Evolutionary conservation across 2,113 vertebrate genomes (phyloP).

Genomic region (Fregata magnificens): DNA sequence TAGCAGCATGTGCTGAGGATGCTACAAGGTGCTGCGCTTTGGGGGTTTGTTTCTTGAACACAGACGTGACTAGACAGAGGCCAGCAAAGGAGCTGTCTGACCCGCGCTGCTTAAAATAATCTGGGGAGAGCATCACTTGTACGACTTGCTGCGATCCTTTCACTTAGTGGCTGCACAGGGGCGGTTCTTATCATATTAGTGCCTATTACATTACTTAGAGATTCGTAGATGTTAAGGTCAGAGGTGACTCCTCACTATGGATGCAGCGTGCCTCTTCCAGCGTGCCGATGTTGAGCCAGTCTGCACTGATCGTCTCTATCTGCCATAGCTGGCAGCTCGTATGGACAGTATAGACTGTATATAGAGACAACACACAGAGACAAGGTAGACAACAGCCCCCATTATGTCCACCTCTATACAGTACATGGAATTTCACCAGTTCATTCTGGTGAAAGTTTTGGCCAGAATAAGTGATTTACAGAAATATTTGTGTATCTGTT

Average conservation of each 20-base stretch:
- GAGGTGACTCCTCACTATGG: background rate
- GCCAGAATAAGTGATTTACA: background rate
- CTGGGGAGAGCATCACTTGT: background rate
- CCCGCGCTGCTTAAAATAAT: background rate
- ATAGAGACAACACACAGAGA: no score
- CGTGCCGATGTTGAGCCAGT: background rate
- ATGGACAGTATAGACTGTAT: no score
- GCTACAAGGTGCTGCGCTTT: background rate
- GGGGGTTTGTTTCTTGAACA: background rate
- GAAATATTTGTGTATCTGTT: accelerated
- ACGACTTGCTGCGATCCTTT: accelerated
- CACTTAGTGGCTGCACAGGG: background rate
- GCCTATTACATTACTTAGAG: background rate
- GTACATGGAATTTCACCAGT: background rate
- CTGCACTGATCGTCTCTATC: no score
- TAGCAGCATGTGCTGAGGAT: background rate
- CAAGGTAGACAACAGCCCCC: no score
- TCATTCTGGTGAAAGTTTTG: background rate
- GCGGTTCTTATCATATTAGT: no score
- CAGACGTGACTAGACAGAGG: background rate
- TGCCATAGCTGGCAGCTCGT: background rate
- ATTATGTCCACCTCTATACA: no score
- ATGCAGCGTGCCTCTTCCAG: no score
- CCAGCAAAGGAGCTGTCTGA: background rate
- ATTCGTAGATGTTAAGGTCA: no score